Conservation (phyloP, 2,797 vertebrate genomes). For the Oophaga sylvatica region DNA sequence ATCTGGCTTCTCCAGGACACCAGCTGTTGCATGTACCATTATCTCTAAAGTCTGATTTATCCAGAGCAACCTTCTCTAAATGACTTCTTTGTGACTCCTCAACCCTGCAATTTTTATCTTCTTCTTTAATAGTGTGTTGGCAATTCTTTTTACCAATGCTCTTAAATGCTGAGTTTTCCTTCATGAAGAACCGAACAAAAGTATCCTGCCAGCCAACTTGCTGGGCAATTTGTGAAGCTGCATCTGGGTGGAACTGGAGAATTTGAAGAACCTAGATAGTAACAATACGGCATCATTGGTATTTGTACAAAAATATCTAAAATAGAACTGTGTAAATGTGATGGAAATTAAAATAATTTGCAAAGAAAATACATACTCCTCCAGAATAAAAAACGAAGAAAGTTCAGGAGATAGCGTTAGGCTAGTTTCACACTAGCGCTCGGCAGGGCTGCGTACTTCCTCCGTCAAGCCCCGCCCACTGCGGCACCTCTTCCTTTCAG, state of each 20-base stretch:
- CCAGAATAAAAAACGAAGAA: background rate
- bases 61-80: slow-evolving; percentile 66
- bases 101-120: slow-evolving; percentile 63
- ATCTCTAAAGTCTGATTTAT: slow-evolving; percentile 65
- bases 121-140: slow-evolving; percentile 71
- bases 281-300: background rate
- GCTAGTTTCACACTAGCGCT: too few relatives aligned
- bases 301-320: background rate
- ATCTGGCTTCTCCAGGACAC: slow-evolving; percentile 80
- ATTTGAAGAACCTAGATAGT: slow-evolving; percentile 85
- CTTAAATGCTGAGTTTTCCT: slow-evolving; percentile 72
- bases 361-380: background rate
- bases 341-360: background rate
- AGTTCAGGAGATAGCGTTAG: background rate
- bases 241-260: slow-evolving; percentile 87
- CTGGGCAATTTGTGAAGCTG: slow-evolving; percentile 85
- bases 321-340: background rate
- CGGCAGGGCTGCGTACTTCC: too few relatives aligned
- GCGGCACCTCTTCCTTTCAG: too few relatives aligned
- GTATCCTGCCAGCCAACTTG: slow-evolving; percentile 97
- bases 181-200: slow-evolving; percentile 84
- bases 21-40: slow-evolving; percentile 72
- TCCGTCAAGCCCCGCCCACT: too few relatives aligned
- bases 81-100: slow-evolving; percentile 69
- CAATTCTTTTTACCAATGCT: slow-evolving; percentile 65